Evolutionary conservation across 2,113 vertebrate species (phyloP).

Genomic region (Cyphotilapia sp.): DNA sequence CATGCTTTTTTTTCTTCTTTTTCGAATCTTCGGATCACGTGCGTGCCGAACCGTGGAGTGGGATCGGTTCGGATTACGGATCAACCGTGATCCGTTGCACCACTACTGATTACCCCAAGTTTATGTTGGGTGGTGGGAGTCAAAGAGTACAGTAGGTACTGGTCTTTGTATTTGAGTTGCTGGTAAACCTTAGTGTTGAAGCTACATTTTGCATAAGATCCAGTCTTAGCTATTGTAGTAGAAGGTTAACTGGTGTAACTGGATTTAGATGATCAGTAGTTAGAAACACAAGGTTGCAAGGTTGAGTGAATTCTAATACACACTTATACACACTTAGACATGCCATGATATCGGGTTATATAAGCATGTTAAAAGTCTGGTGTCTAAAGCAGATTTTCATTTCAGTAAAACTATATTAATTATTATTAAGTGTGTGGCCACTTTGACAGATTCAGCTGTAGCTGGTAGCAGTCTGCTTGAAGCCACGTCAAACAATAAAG

Average conservation of each 20-base stretch:
- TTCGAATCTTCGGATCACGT: too few species aligned
- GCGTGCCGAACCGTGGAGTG: accelerated
- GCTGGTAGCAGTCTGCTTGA: background rate
- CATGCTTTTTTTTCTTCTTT: too few species aligned
- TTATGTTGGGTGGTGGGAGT: background rate
- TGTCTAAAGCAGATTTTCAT: background rate
- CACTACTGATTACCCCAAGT: background rate
- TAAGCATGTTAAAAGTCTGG: background rate
- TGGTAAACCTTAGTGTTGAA: background rate
- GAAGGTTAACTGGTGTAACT: background rate
- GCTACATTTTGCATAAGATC: background rate
- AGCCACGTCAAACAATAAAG: background rate
- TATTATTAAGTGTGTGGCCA: background rate
- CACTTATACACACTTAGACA: background rate
- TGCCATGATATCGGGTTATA: background rate
- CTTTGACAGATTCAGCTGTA: background rate
- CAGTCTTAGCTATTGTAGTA: background rate
- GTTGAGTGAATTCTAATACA: background rate
- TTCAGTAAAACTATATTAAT: background rate
- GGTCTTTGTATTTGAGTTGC: background rate
- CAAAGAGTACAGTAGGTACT: background rate
- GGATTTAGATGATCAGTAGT: background rate
- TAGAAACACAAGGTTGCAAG: background rate
- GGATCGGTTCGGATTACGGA: too few species aligned
- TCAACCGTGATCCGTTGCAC: too few species aligned